Evolutionary conservation across 2,797 vertebrate genomes (phyloP), one percentile per base, ranked within the genome.

Genomic region (Siniperca obscura): DNA sequence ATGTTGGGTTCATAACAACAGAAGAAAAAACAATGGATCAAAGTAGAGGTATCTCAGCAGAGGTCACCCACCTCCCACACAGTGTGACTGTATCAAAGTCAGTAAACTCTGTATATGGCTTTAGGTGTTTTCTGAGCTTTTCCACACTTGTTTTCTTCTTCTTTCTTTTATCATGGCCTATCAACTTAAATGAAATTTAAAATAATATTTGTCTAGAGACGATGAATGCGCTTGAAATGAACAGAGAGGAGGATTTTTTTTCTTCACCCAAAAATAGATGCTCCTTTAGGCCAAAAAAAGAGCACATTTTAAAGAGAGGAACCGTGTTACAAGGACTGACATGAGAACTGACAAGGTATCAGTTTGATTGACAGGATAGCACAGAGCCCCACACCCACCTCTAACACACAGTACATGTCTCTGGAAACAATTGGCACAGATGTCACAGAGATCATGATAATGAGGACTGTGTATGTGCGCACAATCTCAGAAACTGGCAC

Each of bases 391-490:
- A 16, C 52, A 13, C 22, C 42, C 44, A 59, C 27, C 25, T 57
- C 55, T 69, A 52, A 69, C 70, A 66, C 70, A 7, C 40, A 74
- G 76, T 21, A 3, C 78, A 59, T 22, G 46, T 74, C 59, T 75
- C 67, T 70, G 75, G 67, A 66, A 57, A 77, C 30, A 55, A 52
- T 7, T 71, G 82, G 70, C 68, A 40, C 62, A 56, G 40, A 71
- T 80, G 82, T 77, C 69, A 86, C 40, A 7, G 62, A 68, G 56
- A 34, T 72, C 75, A 82, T 56, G 64, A 76, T 89, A 90, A 89
- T 87, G 80, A 89, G 80, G 62, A 14, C 14, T 19, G 56, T 13
- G 30, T 19, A 21, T 79, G 70, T 76, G 74, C 46, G 1, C 66
- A 70, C 36, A 59, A 30, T 70, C 25, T 69, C 14, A 70, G 25